Base-by-base conservation (phyloP, 2,888 invertebrate species). In the Dryadula phaetusa region DNA sequence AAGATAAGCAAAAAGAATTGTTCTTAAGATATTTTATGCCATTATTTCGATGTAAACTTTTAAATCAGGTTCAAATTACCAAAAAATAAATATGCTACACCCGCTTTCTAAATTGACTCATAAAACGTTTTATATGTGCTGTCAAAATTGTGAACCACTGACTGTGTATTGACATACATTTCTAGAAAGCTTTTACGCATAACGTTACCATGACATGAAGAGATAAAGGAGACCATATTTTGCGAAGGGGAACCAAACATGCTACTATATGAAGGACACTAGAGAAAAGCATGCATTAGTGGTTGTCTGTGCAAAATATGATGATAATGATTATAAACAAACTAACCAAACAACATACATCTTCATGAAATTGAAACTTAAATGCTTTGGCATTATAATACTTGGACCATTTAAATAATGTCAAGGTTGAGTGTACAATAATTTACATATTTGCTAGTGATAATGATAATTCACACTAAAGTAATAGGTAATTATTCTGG, bases 401-500 rank as follows among this genome's bases (percentile, higher is more conserved):
- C 58, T 70, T 70, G 75, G 74, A 76, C 77, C 77, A 74, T 81
- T 72, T 82, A 67, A 87, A 83, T 80, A 82, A 86, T 88, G 87
- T 87, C 88, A 88, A 86, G 88, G 88, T 77, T 78, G 72, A 70
- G 61, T 62, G 67, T 72, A 74, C 72, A 69, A 76, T 76, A 77
- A 84, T 85, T 86, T 81, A 81, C 82, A 82, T 83, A 77, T 78
- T 76, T 77, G 77, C 82, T 79, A 76, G 79, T 79, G 82, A 81
- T 82, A 83, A 80, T 81, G 74, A 75, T 75, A 78, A 71, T 72
- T 72, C 46, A 53, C 46, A 52, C 75, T 74, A 74, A 68, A 69
- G 62, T 72, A 66, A 70, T 68, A 70, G 68, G 70, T 74, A 76
- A 79, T 81, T 79, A 78, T 74, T 74, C 67, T 64, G 73, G 74